A percentile compares a stretch with the other conserved stretches of the same genome.
phyloP scores from a whole-genome alignment of 2,888 invertebrate species.

The Xiphydria camelus region DNA sequence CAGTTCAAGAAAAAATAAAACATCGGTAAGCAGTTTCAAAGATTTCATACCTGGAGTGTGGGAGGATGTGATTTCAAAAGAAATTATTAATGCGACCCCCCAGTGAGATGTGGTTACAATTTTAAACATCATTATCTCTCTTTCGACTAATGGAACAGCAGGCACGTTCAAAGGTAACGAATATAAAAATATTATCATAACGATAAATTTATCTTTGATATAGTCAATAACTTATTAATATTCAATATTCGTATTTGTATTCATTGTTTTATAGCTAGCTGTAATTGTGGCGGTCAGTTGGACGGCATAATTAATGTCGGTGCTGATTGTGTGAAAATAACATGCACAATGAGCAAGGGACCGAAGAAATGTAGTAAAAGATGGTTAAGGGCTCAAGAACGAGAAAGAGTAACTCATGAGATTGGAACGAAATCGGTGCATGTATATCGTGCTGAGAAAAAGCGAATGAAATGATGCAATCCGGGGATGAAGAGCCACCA shows the following conservation, averaged over 20 bases:
- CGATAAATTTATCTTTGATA: not conserved
- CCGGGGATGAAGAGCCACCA: slow-evolving; percentile 18
- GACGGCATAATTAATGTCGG: not conserved
- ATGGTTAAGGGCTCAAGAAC: slow-evolving; percentile 2
- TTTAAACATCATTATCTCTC: slow-evolving; percentile 7
- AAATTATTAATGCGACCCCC: slow-evolving; percentile 1
- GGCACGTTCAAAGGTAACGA: slow-evolving; percentile 2
- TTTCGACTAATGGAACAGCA: no score
- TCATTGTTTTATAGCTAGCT: not conserved
- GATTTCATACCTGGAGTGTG: slow-evolving; percentile 6
- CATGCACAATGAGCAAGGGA: slow-evolving; percentile 3
- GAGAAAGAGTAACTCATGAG: not conserved
- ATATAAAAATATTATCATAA: slow-evolving; percentile 6
- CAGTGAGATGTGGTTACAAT: slow-evolving; percentile 9
- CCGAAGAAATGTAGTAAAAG: slow-evolving; percentile 5
- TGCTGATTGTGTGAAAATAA: not conserved
- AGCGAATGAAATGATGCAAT: slow-evolving; percentile 8
- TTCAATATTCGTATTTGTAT: no score
- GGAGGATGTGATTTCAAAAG: slow-evolving; percentile 4
- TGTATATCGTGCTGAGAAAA: slow-evolving; percentile 3
- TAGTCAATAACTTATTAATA: not conserved
- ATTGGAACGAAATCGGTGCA: slow-evolving; percentile 5
- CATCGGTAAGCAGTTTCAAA: no score
- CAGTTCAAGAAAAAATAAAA: no score
- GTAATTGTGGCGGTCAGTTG: slow-evolving; percentile 5